These are phyloP conservation scores for Leptinotarsa peninsularis DNA, from an alignment of 2,888 invertebrate species.

Conservation along the genomic window DNA sequence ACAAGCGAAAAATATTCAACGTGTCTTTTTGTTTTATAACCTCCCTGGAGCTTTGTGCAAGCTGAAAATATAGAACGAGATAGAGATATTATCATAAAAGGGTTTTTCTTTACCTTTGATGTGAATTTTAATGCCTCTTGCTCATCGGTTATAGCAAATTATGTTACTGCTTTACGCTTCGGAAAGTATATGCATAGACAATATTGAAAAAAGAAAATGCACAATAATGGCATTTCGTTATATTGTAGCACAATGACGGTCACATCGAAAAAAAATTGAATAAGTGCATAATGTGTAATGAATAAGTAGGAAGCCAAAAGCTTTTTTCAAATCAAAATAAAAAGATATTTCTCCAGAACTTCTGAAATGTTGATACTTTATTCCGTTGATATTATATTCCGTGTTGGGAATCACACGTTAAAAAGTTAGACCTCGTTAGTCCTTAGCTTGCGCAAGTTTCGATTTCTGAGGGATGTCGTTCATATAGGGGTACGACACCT, in stretches of 20 bases:
- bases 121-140: slow-evolving; percentile 49
- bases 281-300: too few relatives aligned
- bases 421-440: too few relatives aligned
- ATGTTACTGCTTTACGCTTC: slow-evolving; percentile 42
- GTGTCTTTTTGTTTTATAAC: slow-evolving; percentile 43
- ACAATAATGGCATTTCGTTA: slow-evolving; percentile 10
- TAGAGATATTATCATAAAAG: slow-evolving; percentile 44
- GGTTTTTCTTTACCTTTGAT: slow-evolving; percentile 50
- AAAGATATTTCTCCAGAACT: too few relatives aligned
- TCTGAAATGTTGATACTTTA: too few relatives aligned
- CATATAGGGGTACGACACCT: too few relatives aligned
- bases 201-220: slow-evolving; percentile 37
- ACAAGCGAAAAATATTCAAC: slow-evolving; percentile 43
- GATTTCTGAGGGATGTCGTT: too few relatives aligned
- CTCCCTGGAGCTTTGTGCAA: slow-evolving; percentile 40
- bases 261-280: background rate
- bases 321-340: too few relatives aligned
- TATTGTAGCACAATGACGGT: background rate
- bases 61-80: slow-evolving; percentile 45
- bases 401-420: too few relatives aligned
- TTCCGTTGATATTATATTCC: too few relatives aligned
- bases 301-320: too few relatives aligned
- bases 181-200: slow-evolving; percentile 39
- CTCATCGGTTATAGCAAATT: slow-evolving; percentile 48
- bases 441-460: too few relatives aligned